These are phyloP conservation scores for Drosophila bunnanda DNA, from an alignment of 2,888 invertebrate species.

Conservation along the genomic window DNA sequence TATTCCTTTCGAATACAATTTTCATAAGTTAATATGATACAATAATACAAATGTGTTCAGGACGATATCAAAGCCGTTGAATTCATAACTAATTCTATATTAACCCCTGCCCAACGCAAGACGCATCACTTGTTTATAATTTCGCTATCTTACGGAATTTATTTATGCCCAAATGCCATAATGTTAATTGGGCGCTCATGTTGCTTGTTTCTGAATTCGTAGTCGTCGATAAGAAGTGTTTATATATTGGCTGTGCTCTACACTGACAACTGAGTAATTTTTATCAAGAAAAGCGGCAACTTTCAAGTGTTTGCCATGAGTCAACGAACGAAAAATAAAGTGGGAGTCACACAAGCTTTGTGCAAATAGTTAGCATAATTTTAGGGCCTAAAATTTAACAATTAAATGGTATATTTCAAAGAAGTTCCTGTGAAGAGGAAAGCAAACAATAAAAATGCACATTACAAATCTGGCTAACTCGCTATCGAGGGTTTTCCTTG, in stretches of 20 bases:
- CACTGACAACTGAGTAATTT: constrained; percentile 18
- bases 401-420: neutral
- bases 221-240: constrained; percentile 36
- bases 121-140: constrained; percentile 17
- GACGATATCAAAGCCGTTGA: neutral
- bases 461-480: neutral
- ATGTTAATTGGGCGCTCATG: constrained; percentile 29
- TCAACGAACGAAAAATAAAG: constrained; percentile 38
- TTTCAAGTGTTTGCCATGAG: constrained; percentile 47
- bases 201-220: constrained; percentile 15
- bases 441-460: neutral
- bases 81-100: constrained; percentile 9
- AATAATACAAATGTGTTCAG: neutral
- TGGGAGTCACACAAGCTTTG: neutral
- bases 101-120: neutral
- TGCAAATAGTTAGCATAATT: constrained; percentile 40
- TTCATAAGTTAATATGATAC: neutral
- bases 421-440: neutral
- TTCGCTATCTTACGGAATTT: constrained; percentile 27
- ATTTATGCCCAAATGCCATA: constrained; percentile 39
- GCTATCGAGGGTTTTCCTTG: neutral
- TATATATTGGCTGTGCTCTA: constrained; percentile 19
- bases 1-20: neutral
- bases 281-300: constrained; percentile 46
- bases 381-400: constrained; percentile 11